A percentile compares a stretch with the other conserved stretches of the same genome.
Conservation (phyloP, 2,113 vertebrate genomes). For the Glaucidium brasilianum region DNA sequence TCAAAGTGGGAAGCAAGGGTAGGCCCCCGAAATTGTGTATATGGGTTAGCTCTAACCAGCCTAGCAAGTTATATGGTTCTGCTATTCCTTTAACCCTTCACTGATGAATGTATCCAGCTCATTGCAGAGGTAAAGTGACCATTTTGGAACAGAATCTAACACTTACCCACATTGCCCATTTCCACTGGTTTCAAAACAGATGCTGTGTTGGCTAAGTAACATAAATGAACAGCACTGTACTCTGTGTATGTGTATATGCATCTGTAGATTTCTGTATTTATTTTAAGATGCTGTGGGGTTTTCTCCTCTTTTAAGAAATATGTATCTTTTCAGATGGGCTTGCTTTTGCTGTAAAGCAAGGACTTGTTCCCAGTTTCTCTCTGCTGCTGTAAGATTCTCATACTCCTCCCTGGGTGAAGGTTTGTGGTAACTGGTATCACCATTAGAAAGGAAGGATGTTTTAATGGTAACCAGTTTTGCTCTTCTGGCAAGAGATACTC, state of each 20-base stretch:
- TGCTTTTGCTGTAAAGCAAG: background rate
- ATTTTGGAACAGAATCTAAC: background rate
- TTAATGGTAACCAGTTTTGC: background rate
- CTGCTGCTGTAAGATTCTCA: background rate
- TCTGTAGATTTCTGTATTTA: background rate
- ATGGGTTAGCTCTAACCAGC: background rate
- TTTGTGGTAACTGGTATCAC: background rate
- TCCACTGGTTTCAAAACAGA: background rate
- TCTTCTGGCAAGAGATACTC: background rate
- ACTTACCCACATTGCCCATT: background rate
- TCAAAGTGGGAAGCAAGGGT: background rate
- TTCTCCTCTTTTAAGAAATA: background rate
- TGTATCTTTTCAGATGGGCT: background rate
- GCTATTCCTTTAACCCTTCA: constrained; percentile 1
- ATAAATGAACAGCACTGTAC: background rate
- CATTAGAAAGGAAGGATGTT: background rate
- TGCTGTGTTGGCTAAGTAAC: background rate
- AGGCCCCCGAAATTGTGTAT: background rate
- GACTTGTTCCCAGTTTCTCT: background rate
- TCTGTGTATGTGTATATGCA: background rate
- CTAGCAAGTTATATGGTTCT: background rate
- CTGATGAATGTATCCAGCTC: background rate
- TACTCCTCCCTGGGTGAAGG: background rate
- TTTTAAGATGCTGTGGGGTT: background rate
- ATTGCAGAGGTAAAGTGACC: background rate